Percentiles rank a stretch among this genome's conserved stretches.
Conservation (phyloP, 2,113 vertebrate species). For the Saimiri boliviensis region DNA sequence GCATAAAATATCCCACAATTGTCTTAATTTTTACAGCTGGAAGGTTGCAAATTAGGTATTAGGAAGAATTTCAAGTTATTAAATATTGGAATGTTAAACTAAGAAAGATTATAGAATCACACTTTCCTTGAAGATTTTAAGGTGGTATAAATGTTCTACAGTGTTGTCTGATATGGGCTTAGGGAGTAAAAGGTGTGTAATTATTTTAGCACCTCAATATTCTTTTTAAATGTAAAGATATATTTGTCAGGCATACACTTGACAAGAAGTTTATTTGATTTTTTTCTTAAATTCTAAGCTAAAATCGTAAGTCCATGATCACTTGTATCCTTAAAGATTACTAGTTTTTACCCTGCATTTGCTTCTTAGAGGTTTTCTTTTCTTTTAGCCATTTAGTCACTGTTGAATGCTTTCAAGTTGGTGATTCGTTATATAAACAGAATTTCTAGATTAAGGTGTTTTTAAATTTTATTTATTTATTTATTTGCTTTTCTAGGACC, state of each 20-base stretch:
- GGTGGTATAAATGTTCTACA: neutral
- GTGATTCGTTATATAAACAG: neutral
- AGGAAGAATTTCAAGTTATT: conserved; percentile 54
- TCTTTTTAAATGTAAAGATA: neutral
- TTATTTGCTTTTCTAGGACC: conserved; percentile 22
- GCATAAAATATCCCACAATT: neutral
- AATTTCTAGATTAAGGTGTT: neutral
- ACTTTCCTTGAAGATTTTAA: conserved; percentile 48
- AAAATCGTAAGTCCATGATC: neutral
- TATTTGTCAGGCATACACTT: neutral
- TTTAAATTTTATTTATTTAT: neutral
- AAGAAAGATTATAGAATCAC: conserved; percentile 18
- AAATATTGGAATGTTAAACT: conserved; percentile 50
- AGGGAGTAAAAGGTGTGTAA: neutral
- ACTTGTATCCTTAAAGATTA: neutral
- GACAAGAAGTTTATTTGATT: conserved; percentile 1
- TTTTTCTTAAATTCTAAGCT: conserved; percentile 43
- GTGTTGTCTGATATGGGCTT: neutral
- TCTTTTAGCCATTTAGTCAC: neutral
- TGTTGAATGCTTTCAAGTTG: conserved; percentile 10
- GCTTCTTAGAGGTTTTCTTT: neutral
- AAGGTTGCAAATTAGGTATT: conserved; percentile 17
- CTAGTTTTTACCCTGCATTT: neutral
- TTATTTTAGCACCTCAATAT: conserved; percentile 18
- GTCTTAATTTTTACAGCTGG: conserved; percentile 53